These are phyloP conservation scores for Eupleurogrammus muticus DNA, from an alignment of 2,797 vertebrate genomes.

Conservation along the genomic window DNA sequence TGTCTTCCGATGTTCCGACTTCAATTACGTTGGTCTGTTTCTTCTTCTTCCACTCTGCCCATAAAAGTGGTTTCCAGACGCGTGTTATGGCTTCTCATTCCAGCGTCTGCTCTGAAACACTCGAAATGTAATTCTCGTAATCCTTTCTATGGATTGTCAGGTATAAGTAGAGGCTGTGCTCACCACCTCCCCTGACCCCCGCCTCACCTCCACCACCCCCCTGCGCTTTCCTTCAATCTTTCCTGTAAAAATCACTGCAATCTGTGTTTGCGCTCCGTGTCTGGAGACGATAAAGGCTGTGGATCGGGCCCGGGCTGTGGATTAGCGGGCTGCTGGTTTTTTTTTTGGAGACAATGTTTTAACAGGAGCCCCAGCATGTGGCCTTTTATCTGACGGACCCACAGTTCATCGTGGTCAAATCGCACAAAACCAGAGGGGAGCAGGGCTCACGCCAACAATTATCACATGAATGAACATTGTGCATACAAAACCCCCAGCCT, in stretches of 20 bases:
- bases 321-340: constrained; percentile 77
- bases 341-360: constrained; percentile 74
- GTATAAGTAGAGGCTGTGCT: constrained; percentile 23
- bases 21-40: background rate
- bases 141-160: constrained; percentile 45
- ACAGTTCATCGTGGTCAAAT: constrained; percentile 85
- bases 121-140: constrained; percentile 53
- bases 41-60: background rate
- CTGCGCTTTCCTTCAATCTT: constrained; percentile 30
- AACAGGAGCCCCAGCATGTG: constrained; percentile 81
- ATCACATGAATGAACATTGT: constrained; percentile 85
- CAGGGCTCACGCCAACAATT: constrained; percentile 79
- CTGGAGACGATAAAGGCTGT: constrained; percentile 77
- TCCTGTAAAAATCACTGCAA: constrained; percentile 49
- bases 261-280: constrained; percentile 66
- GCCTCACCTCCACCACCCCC: constrained; percentile 9
- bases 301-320: constrained; percentile 67
- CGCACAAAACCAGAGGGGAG: constrained; percentile 80
- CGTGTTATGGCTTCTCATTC: constrained; percentile 18
- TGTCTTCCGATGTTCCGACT: constrained; percentile 25
- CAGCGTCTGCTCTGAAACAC: constrained; percentile 26
- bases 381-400: constrained; percentile 80
- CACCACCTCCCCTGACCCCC: background rate
- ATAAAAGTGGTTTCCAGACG: constrained; percentile 7
- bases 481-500: constrained; percentile 40